These are phyloP conservation scores for Atta texana DNA, from an alignment of 1,140 invertebrate genomes.

Conservation along the genomic window DNA sequence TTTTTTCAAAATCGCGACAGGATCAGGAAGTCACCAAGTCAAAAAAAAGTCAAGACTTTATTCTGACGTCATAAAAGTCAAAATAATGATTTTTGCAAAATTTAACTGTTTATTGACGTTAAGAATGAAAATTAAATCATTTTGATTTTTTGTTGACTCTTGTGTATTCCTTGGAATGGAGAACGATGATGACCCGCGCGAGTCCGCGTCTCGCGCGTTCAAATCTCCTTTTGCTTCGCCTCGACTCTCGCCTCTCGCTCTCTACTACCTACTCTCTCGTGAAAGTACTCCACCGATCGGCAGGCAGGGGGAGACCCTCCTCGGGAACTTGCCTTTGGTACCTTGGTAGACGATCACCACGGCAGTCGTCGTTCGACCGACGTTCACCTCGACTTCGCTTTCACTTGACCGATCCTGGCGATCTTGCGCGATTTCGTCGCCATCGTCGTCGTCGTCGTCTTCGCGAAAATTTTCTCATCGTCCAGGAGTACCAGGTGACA, in stretches of 20 bases:
- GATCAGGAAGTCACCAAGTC: no score
- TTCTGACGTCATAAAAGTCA: no score
- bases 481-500: background rate
- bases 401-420: conserved; percentile 68
- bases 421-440: conserved; percentile 57
- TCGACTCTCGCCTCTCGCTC: conserved; percentile 48
- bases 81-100: no score
- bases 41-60: no score
- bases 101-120: no score
- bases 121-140: no score
- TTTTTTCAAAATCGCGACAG: background rate
- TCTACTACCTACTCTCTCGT: conserved; percentile 68
- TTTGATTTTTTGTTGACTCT: no score
- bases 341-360: conserved; percentile 68
- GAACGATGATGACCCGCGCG: background rate
- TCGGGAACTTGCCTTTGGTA: conserved; percentile 70
- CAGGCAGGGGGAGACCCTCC: conserved; percentile 35
- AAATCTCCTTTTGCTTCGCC: conserved; percentile 31
- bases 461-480: background rate
- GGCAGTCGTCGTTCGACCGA: conserved; percentile 71
- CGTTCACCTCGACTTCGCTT: conserved; percentile 73
- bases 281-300: conserved; percentile 68
- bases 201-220: background rate
- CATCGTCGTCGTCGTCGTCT: background rate
- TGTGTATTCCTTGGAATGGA: no score